Evolutionary conservation across 1,140 invertebrate genomes (phyloP).

Genomic region (Cydia fagiglandana): DNA sequence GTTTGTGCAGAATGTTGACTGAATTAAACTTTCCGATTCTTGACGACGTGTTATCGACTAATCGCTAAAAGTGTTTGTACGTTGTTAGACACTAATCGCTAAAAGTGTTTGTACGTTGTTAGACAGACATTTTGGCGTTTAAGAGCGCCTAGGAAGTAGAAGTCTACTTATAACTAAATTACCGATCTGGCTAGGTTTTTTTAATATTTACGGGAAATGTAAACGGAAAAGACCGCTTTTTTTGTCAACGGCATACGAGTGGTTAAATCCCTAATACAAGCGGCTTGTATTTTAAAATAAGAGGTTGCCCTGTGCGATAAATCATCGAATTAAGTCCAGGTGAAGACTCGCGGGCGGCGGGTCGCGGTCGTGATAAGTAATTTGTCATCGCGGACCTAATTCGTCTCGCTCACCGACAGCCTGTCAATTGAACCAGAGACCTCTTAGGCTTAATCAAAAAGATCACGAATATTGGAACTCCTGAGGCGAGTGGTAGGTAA

Average conservation of each 20-base stretch:
- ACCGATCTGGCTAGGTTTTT: no score
- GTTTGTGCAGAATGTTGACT: background rate
- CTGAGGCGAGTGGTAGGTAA: background rate
- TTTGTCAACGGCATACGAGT: no score
- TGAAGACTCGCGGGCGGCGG: background rate
- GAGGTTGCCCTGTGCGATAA: background rate
- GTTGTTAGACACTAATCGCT: background rate
- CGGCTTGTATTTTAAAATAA: background rate
- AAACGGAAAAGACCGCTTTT: no score
- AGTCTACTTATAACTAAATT: no score
- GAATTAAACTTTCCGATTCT: background rate
- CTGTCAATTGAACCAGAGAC: background rate
- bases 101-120: background rate
- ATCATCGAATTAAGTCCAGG: conserved; percentile 16
- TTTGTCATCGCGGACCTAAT: conserved; percentile 2
- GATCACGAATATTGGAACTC: background rate
- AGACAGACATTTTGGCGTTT: no score
- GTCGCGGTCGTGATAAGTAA: conserved; percentile 1
- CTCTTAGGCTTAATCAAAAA: background rate
- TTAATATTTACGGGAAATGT: no score
- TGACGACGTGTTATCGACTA: background rate
- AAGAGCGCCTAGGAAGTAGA: no score
- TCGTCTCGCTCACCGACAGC: background rate
- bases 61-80: background rate
- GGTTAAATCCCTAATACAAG: background rate